Evolutionary conservation across 2,113 vertebrate genomes (phyloP), one percentile per base, ranked within the genome.

Genomic region (Stegastes partitus): DNA sequence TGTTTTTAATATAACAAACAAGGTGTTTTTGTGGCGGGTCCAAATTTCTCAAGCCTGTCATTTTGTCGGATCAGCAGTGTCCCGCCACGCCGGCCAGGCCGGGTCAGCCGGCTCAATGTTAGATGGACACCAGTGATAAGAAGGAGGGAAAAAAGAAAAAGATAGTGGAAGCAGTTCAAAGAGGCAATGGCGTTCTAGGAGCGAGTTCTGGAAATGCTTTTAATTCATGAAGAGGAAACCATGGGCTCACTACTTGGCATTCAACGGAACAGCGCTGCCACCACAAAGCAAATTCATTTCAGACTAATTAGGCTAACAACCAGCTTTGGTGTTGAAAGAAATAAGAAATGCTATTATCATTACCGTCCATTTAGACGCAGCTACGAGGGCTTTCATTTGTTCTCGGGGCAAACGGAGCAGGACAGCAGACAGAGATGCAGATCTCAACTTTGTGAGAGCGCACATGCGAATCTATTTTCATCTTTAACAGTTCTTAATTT

Each of bases 261-360:
- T 79, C 53, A 68, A 54, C n/a, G 25, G 23, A 77, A 65, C 68
- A 64, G 56, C 10, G 26, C 57, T 23, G 61, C 77, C 42, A 82
- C 75, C 78, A 78, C 74, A 82, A 85, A 89, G 81, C 74, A 87
- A 91, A 92, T 89, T 83, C 49, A 90, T 91, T 85, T 79, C 73
- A 77, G 70, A 85, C 75, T 89, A 90, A 92, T 91, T 90, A 82
- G 61, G 21, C 86, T 83, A 80, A 90, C 82, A 87, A 82, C 57
- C 79, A 63, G 71, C 70, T 86, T 79, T 83, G 61, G 71, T 82
- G 85, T 75, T 69, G 64, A 78, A 83, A 71, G 63, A 76, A 79
- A 74, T 85, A 83, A 79, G 81, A 82, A 77, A 87, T 28, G 63
- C 80, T 49, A 82, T 92, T 84, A 91, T 88, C 77, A 79, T 84